Percentiles rank a stretch among this genome's conserved stretches.
These are phyloP conservation scores for Automeris io DNA, from an alignment of 2,888 invertebrate species.

Conservation along the genomic window DNA sequence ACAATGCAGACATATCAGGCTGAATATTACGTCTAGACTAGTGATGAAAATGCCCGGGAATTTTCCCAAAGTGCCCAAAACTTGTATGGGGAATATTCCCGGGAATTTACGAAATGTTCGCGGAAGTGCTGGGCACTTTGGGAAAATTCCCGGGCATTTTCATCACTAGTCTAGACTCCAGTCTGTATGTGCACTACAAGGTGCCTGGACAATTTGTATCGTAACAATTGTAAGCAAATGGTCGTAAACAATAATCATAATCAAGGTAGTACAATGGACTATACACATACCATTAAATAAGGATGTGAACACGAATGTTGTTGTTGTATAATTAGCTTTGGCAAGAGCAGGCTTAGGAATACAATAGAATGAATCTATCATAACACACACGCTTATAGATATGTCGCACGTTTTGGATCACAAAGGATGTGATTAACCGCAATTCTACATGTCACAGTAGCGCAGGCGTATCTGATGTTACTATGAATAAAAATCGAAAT, in stretches of 20 bases:
- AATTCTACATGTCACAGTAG: background rate
- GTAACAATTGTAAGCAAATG: slow-evolving; percentile 4
- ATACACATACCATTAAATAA: slow-evolving; percentile 22
- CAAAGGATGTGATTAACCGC: slow-evolving; percentile 21
- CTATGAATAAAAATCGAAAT: too few relatives aligned
- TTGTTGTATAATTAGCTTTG: slow-evolving; percentile 53
- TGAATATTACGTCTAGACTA: slow-evolving; percentile 29
- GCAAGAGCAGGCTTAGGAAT: slow-evolving; percentile 39
- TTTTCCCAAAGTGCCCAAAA: too few relatives aligned
- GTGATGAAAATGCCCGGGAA: too few relatives aligned
- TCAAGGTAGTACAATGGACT: slow-evolving; percentile 24
- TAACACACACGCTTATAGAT: slow-evolving; percentile 31
- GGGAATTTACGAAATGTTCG: too few relatives aligned
- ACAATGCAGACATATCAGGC: slow-evolving; percentile 40
- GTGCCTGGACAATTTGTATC: background rate
- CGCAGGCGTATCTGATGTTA: too few relatives aligned
- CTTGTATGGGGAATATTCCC: too few relatives aligned
- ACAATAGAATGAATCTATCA: slow-evolving; percentile 34
- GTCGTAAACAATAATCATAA: slow-evolving; percentile 2
- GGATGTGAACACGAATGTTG: slow-evolving; percentile 41
- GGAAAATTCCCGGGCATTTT: too few relatives aligned
- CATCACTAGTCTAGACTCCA: too few relatives aligned
- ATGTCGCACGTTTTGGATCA: slow-evolving; percentile 43
- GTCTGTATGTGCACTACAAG: too few relatives aligned
- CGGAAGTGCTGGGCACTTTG: too few relatives aligned